Evolutionary conservation across 1,140 invertebrate genomes (phyloP).

Genomic region (Andricus grossulariae): DNA sequence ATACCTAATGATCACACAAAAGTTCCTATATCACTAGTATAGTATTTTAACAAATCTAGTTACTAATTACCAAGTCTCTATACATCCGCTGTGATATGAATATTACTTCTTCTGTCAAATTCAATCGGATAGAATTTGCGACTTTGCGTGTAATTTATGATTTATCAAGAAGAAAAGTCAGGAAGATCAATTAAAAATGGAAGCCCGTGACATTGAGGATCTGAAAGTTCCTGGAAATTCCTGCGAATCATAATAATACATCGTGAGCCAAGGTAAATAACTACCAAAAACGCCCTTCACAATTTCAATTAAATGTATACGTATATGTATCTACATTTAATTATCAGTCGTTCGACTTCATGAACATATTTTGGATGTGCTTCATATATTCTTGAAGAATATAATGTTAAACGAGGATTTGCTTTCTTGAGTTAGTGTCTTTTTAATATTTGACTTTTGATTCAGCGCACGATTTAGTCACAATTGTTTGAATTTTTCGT

Average conservation of each 20-base stretch:
- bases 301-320: neutral
- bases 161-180: neutral
- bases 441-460: no score
- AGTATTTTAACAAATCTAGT: neutral
- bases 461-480: no score
- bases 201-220: constrained; percentile 5
- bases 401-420: neutral
- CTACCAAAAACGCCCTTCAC: neutral
- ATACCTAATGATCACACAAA: no score
- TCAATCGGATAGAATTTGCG: neutral
- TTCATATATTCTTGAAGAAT: neutral
- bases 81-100: no score
- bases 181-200: constrained; percentile 41
- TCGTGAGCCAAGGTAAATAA: neutral
- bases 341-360: neutral
- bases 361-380: neutral
- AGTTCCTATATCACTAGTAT: neutral
- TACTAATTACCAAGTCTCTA: neutral
- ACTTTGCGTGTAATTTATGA: constrained; percentile 1
- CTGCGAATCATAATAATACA: neutral
- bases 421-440: no score
- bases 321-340: neutral
- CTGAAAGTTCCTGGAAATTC: neutral
- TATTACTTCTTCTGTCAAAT: constrained; percentile 1
- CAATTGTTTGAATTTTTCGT: no score